Percentiles rank a stretch among this genome's conserved stretches.
phyloP scores from a whole-genome alignment of 1,140 invertebrate genomes.

The Campodea augens region DNA sequence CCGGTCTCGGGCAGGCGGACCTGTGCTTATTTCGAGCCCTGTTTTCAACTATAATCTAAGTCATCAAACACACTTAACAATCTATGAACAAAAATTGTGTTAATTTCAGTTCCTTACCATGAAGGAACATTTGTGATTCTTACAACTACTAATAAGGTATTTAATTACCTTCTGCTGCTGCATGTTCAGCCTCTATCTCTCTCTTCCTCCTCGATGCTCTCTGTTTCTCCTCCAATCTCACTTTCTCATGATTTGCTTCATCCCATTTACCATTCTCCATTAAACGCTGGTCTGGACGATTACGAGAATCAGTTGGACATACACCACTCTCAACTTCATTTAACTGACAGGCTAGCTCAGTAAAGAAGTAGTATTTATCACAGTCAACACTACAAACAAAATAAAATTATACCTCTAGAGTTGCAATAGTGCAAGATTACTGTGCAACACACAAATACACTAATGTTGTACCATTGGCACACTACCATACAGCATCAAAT shows the following conservation, averaged over 20 bases:
- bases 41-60: too few species aligned
- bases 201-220: constrained; percentile 43
- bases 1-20: too few species aligned
- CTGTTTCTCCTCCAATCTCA: constrained; percentile 89
- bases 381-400: constrained; percentile 35
- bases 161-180: constrained; percentile 43
- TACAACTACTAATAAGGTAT: not conserved
- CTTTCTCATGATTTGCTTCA: constrained; percentile 82
- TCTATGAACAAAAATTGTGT: too few species aligned
- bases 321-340: constrained; percentile 86
- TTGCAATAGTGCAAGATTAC: too few species aligned
- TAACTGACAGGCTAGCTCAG: constrained; percentile 79
- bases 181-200: constrained; percentile 58
- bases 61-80: too few species aligned
- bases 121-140: not conserved
- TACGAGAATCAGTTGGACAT: constrained; percentile 87
- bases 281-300: constrained; percentile 83
- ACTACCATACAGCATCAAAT: too few species aligned
- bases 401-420: too few species aligned
- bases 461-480: too few species aligned
- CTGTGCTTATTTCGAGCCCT: too few species aligned
- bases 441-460: too few species aligned
- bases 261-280: constrained; percentile 97
- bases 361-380: constrained; percentile 85
- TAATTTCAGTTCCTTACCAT: not conserved